Percentiles rank a stretch among this genome's conserved stretches.
phyloP scores from a whole-genome alignment of 1,140 invertebrate species.

The Episyrphus balteatus region DNA sequence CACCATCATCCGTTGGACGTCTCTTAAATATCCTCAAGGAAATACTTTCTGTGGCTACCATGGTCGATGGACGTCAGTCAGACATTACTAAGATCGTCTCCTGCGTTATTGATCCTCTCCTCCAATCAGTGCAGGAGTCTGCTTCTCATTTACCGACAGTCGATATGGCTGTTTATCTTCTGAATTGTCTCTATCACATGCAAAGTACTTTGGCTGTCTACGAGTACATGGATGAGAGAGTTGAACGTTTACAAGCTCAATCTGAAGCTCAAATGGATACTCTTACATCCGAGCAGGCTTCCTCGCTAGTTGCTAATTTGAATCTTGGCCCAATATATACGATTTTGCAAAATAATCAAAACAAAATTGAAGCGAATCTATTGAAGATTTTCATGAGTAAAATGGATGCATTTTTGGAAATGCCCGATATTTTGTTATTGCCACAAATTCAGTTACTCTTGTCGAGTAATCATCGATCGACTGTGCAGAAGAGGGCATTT shows the following conservation, averaged over 20 bases:
- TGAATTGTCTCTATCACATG: constrained; percentile 91
- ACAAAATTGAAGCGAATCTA: constrained; percentile 81
- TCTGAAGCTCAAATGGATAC: constrained; percentile 92
- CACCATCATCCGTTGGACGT: constrained; percentile 53
- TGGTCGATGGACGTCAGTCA: constrained; percentile 55
- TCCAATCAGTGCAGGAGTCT: constrained; percentile 87
- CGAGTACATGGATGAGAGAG: constrained; percentile 80
- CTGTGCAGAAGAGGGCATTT: constrained; percentile 67
- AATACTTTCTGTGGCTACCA: constrained; percentile 62
- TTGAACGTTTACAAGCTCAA: constrained; percentile 80
- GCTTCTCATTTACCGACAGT: constrained; percentile 80
- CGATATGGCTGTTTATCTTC: constrained; percentile 90
- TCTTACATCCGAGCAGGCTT: constrained; percentile 87
- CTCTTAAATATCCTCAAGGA: constrained; percentile 60
- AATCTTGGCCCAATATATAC: constrained; percentile 87
- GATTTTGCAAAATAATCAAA: constrained; percentile 76
- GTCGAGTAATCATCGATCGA: constrained; percentile 62
- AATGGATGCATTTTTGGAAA: constrained; percentile 62
- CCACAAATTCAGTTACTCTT: constrained; percentile 77
- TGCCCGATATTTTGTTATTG: constrained; percentile 69
- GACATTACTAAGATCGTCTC: constrained; percentile 65
- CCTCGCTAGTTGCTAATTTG: constrained; percentile 78
- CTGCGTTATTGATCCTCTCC: constrained; percentile 79
- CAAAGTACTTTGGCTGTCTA: constrained; percentile 80
- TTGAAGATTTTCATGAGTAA: constrained; percentile 78